Evolutionary conservation across 1,140 invertebrate species (phyloP).

Genomic region (Pachypeltis micranthus): DNA sequence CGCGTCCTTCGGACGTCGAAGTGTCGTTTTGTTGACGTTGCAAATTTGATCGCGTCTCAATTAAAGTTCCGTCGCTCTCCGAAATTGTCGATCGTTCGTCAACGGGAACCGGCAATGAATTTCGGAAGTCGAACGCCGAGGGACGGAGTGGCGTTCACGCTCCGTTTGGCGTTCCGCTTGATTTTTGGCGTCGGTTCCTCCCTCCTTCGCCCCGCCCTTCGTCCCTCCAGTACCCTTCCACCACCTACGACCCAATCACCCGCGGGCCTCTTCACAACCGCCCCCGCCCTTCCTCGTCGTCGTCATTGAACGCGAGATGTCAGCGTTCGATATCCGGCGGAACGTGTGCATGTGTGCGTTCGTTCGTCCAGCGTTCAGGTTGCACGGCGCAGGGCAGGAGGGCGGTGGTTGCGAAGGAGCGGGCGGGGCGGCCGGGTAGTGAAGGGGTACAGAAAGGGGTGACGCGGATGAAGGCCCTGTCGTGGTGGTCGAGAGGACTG

Average conservation of each 20-base stretch:
- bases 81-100: background rate
- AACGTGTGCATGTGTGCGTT: background rate
- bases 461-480: no score
- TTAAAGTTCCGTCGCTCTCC: background rate
- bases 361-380: background rate
- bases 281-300: background rate
- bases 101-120: background rate
- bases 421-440: background rate
- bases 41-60: background rate
- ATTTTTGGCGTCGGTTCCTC: conserved; percentile 5
- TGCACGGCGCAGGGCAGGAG: background rate
- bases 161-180: conserved; percentile 3
- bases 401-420: background rate
- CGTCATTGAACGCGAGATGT: conserved; percentile 1
- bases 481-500: no score
- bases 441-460: no score
- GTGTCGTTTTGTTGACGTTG: background rate
- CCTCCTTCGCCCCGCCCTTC: background rate
- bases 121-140: background rate
- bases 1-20: background rate
- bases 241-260: no score
- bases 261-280: no score
- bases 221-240: background rate
- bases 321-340: conserved; percentile 5
- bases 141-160: background rate